Evolutionary conservation across 2,888 invertebrate genomes (phyloP).

Genomic region (Fragum whitleyi): DNA sequence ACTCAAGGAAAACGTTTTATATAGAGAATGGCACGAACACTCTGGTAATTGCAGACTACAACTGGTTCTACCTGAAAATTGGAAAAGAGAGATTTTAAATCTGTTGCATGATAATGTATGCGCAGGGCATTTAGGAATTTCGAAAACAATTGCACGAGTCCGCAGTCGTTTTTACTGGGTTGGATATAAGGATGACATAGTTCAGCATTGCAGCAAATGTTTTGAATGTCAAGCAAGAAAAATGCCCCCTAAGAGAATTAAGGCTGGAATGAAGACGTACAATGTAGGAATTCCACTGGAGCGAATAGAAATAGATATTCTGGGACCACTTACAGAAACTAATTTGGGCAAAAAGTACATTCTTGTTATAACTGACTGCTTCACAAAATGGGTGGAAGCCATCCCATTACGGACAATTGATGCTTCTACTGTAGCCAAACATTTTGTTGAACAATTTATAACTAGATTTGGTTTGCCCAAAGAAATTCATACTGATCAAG

Average conservation of each 20-base stretch:
- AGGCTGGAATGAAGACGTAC: too few relatives aligned
- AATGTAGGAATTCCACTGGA: too few relatives aligned
- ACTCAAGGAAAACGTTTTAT: background rate
- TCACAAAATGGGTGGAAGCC: constrained; percentile 18
- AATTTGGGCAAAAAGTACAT: constrained; percentile 1
- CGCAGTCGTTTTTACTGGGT: constrained; percentile 27
- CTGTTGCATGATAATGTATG: constrained; percentile 16
- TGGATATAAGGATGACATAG: too few relatives aligned
- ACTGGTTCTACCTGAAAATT: background rate
- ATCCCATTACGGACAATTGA: background rate
- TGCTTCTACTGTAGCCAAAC: background rate
- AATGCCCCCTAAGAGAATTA: too few relatives aligned
- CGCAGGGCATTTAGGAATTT: constrained; percentile 43
- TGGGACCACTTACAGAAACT: background rate
- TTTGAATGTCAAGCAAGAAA: too few relatives aligned
- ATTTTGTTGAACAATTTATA: constrained; percentile 2
- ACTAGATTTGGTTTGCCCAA: constrained; percentile 1
- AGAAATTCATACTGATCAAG: constrained; percentile 22
- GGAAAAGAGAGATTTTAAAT: background rate
- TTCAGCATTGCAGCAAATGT: too few relatives aligned
- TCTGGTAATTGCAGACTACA: background rate
- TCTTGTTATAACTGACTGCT: background rate
- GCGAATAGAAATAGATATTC: too few relatives aligned
- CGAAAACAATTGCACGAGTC: background rate
- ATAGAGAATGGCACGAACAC: background rate